Evolutionary conservation across 2,113 vertebrate genomes (phyloP).

Genomic region (Sclerurus mexicanus): DNA sequence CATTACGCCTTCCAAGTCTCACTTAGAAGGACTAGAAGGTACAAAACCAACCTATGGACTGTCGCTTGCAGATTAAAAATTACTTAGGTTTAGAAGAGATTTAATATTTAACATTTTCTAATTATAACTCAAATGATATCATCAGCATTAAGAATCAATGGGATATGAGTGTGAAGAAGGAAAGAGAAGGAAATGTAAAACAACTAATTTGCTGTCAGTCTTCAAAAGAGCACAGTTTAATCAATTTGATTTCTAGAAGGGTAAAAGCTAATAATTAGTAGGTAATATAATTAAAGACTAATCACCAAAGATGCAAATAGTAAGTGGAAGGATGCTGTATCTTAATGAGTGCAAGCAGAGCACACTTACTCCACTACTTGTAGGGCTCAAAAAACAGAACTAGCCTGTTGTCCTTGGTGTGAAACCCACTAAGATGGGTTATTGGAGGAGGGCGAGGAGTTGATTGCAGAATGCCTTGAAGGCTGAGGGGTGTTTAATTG

Average conservation of each 20-base stretch:
- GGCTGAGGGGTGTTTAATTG: background rate
- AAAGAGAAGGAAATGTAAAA: background rate
- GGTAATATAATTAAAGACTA: background rate
- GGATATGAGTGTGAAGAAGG: background rate
- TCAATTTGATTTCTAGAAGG: background rate
- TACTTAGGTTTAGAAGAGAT: background rate
- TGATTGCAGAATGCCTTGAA: background rate
- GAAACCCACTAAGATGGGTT: background rate
- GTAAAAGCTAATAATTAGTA: background rate
- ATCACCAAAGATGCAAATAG: background rate
- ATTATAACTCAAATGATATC: background rate
- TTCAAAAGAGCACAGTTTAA: background rate
- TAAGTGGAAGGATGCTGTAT: background rate
- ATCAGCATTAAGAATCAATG: background rate
- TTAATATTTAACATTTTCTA: background rate
- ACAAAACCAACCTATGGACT: background rate
- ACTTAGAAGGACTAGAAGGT: background rate
- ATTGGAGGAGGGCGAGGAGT: accelerated
- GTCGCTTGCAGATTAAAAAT: background rate
- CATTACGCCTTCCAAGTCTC: background rate
- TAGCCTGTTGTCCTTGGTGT: background rate
- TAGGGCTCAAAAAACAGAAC: background rate
- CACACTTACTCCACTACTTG: background rate
- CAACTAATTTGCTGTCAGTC: background rate
- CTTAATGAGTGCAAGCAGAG: background rate